Conservation (phyloP, 2,888 invertebrate genomes). For the Pristionchus maxplancki region DNA sequence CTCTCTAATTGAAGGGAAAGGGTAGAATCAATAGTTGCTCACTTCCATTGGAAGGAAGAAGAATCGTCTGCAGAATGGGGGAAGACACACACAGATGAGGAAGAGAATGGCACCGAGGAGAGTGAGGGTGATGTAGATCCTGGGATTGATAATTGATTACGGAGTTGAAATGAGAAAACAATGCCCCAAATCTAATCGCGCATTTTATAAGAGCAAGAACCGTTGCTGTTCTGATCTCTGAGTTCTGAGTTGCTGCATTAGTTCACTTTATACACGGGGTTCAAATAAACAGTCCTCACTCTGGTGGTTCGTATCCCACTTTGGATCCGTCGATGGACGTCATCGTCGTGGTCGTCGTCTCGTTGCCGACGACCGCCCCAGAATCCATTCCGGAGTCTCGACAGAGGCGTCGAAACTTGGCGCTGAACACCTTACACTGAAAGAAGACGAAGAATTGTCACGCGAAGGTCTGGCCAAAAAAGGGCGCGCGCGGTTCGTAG, state of each 20-base stretch:
- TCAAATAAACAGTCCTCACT: neutral
- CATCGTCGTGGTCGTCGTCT: neutral
- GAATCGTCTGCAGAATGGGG: conserved; percentile 41
- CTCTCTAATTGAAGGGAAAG: neutral
- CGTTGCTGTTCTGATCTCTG: neutral
- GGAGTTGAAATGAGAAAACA: neutral
- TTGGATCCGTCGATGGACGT: neutral
- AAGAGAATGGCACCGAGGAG: conserved; percentile 26
- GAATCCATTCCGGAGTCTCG: conserved; percentile 21
- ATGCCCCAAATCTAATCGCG: no score
- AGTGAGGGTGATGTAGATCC: conserved; percentile 47
- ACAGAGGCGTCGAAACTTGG: conserved; percentile 37
- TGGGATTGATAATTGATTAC: neutral
- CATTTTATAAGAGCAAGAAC: neutral
- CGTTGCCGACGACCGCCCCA: neutral
- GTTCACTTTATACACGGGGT: neutral
- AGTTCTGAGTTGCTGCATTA: neutral
- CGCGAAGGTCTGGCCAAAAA: neutral
- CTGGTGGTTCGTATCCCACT: conserved; percentile 41
- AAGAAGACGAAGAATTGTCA: neutral
- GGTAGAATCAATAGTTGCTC: neutral
- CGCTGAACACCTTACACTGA: conserved; percentile 14
- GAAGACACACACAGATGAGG: conserved; percentile 42
- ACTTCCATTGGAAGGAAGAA: conserved; percentile 36
- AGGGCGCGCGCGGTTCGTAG: neutral